Percentiles rank a stretch among this genome's conserved stretches.
Evolutionary conservation across 1,140 invertebrate genomes (phyloP).

Genomic region (Dinoponera quadriceps): DNA sequence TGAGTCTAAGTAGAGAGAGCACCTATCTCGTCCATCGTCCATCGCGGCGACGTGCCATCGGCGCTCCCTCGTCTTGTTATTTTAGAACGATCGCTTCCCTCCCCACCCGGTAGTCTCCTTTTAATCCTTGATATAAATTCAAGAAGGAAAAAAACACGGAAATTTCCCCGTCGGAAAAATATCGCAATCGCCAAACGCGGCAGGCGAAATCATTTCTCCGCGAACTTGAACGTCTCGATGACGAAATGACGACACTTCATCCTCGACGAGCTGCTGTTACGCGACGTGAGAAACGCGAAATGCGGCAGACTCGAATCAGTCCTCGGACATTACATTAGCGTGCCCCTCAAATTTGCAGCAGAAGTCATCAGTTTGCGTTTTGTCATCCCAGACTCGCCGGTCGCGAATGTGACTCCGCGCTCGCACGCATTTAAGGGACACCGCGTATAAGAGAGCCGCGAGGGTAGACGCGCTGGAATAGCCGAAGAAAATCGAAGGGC

Average conservation of each 20-base stretch:
- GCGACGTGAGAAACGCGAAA: too few species aligned
- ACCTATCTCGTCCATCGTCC: conserved; percentile 27
- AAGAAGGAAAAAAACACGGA: conserved; percentile 7
- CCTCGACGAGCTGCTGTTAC: too few species aligned
- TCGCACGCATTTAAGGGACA: conserved; percentile 8
- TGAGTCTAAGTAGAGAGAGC: conserved; percentile 50
- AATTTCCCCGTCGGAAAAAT: not conserved
- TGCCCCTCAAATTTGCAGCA: not conserved
- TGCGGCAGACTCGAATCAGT: too few species aligned
- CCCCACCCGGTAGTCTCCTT: conserved; percentile 9
- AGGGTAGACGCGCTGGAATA: conserved; percentile 43
- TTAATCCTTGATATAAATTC: conserved; percentile 28
- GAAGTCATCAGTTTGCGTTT: conserved; percentile 6
- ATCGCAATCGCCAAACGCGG: not conserved
- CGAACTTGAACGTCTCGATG: not conserved
- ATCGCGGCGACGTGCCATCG: conserved; percentile 4
- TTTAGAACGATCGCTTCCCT: conserved; percentile 50
- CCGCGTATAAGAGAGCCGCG: conserved; percentile 10
- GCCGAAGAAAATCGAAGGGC: conserved; percentile 54
- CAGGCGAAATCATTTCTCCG: not conserved
- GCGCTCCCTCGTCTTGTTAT: conserved; percentile 49
- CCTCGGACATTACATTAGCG: not conserved
- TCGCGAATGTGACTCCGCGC: conserved; percentile 1
- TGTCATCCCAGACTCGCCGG: not conserved
- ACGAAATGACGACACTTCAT: too few species aligned